Conservation (phyloP, 1,140 invertebrate species). For the Ips nitidus region DNA sequence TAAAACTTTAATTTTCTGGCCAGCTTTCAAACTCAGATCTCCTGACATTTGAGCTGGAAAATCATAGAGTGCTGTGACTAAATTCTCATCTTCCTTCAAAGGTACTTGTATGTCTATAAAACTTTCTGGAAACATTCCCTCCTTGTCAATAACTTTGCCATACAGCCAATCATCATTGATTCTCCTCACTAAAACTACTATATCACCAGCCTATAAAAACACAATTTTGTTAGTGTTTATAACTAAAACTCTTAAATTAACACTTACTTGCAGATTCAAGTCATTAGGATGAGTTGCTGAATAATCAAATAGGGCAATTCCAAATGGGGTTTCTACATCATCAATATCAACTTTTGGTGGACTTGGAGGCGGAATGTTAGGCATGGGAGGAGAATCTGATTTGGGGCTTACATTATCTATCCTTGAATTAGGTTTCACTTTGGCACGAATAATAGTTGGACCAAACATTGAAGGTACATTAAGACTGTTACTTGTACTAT, state of each 20-base stretch:
- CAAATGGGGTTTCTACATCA: conserved; percentile 57
- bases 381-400: conserved; percentile 70
- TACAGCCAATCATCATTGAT: conserved; percentile 80
- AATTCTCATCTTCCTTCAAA: conserved; percentile 54
- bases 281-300: conserved; percentile 69
- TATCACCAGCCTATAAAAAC: conserved; percentile 65
- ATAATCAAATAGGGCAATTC: conserved; percentile 75
- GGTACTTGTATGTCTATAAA: conserved; percentile 78
- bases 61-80: conserved; percentile 56
- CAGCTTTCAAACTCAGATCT: conserved; percentile 59
- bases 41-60: conserved; percentile 54
- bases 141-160: conserved; percentile 59
- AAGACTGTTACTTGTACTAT: conserved; percentile 18
- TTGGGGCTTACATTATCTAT: conserved; percentile 43
- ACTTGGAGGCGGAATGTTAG: conserved; percentile 70
- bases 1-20: conserved; percentile 70
- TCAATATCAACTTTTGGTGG: conserved; percentile 59
- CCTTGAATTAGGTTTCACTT: conserved; percentile 37
- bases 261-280: conserved; percentile 67
- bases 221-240: neutral
- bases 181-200: conserved; percentile 66
- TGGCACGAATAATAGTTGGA: conserved; percentile 49
- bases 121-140: conserved; percentile 80
- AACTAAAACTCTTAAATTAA: too few relatives aligned
- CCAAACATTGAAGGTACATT: conserved; percentile 39